Base-by-base conservation (phyloP, 2,113 vertebrate genomes). In the Lepus americanus region DNA sequence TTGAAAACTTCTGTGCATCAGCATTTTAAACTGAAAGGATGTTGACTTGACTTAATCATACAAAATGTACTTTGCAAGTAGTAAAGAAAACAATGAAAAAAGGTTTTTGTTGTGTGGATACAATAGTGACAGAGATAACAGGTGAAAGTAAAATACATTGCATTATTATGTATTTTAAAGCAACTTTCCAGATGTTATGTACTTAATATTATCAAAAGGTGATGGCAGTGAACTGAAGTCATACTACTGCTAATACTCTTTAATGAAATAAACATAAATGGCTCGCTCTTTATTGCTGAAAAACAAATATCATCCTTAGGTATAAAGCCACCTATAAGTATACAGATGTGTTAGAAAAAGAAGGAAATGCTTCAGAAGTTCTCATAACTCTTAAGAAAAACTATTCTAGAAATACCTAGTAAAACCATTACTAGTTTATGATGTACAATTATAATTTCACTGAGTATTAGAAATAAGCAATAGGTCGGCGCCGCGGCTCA, bases 11-110 rank as follows among this genome's bases (percentile, higher is more conserved):
- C 87, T 2, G 20, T 66, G 97, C 63, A 33, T 66, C 74, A 95
- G 14, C 33, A 89, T 51, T 97, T 97, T 95, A 83, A 94, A 90
- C 74, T 77, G 84, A 92, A 94, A 92, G 69, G 19, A 69, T 59
- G 11, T 61, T 94, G 92, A 39, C 55, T 87, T 67, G 27, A 90
- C 70, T 96, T 90, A 87, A 67, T 80, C 5, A 93, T 33, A 67
- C 0, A 96, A 97, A 97, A 93, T 70, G 1, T 3, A 74, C 3
- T 84, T 36, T 31, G 74, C 51, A 14, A 89, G 74, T 55, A 92
- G 9, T 85, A 95, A 77, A 91, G 0, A 29, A 74, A 93, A 44
- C 0, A 69, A 12, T 31, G 0, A 0, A 92, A 95, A 67, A 87
- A 89, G 0, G 51, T 89, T 33, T 36, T 69, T 20, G 79, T 79